Evolutionary conservation across 2,888 invertebrate species (phyloP).

Genomic region (Patella caerulea): DNA sequence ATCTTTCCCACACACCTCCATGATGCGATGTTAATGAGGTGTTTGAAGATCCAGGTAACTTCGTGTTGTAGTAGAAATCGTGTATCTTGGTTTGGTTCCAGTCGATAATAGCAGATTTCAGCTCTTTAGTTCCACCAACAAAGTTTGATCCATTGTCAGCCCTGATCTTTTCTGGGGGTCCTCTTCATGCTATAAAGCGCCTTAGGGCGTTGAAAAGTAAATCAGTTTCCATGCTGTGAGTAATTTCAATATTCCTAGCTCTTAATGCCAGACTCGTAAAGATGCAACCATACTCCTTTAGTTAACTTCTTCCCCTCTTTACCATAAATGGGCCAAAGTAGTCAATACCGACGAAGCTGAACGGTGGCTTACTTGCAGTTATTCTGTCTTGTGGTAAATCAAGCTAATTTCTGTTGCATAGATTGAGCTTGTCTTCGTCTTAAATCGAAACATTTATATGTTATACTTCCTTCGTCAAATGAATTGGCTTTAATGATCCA

Average conservation of each 20-base stretch:
- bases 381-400: conserved; percentile 22
- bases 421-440: conserved; percentile 2
- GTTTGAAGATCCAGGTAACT: conserved; percentile 33
- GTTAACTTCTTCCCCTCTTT: conserved; percentile 21
- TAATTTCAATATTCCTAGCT: conserved; percentile 29
- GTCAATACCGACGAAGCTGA: conserved; percentile 27
- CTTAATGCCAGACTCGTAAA: conserved; percentile 34
- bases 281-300: conserved; percentile 28
- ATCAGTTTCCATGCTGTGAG: conserved; percentile 19
- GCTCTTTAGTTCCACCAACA: conserved; percentile 22
- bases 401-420: conserved; percentile 22
- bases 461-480: neutral
- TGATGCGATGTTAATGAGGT: conserved; percentile 37
- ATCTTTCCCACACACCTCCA: conserved; percentile 36
- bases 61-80: conserved; percentile 15
- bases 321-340: conserved; percentile 29
- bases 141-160: conserved; percentile 32
- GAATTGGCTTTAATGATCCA: too few species aligned
- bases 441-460: neutral
- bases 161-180: conserved; percentile 19
- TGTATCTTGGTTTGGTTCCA: conserved; percentile 14
- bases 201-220: conserved; percentile 30
- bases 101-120: conserved; percentile 5
- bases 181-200: conserved; percentile 24
- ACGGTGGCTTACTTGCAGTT: conserved; percentile 26